Conservation (phyloP, 2,888 invertebrate species). For the Lissocephala sabroskyi region DNA sequence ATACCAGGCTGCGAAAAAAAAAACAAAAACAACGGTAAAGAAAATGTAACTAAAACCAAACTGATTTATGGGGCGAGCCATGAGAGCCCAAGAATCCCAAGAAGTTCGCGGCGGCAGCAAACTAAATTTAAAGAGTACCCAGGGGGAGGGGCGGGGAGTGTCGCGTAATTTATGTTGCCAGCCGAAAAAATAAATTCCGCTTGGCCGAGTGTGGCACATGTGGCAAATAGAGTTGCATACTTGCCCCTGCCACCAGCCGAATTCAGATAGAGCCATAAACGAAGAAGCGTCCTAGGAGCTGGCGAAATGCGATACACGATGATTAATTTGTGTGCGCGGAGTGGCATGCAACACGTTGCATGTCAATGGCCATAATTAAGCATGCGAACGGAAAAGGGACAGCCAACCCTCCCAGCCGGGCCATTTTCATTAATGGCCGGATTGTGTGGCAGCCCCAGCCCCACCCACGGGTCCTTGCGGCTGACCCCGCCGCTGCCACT, state of each 20-base stretch:
- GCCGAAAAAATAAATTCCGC: conserved; percentile 52
- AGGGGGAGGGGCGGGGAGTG: neutral
- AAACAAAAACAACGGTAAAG: conserved; percentile 15
- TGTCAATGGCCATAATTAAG: conserved; percentile 66
- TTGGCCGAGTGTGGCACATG: conserved; percentile 10
- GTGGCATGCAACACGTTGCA: conserved; percentile 55
- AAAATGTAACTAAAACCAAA: conserved; percentile 31
- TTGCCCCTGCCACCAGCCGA: neutral
- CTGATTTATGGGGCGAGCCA: conserved; percentile 32
- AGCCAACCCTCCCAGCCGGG: conserved; percentile 38
- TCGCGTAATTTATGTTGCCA: conserved; percentile 53
- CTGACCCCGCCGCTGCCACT: neutral
- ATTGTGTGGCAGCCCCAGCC: conserved; percentile 2
- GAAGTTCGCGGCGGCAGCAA: conserved; percentile 5
- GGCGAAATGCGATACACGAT: conserved; percentile 59
- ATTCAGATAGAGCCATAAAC: conserved; percentile 54
- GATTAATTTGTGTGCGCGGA: conserved; percentile 63
- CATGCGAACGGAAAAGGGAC: conserved; percentile 61
- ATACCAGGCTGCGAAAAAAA: conserved; percentile 1
- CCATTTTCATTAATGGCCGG: conserved; percentile 59
- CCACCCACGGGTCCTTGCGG: too few species aligned
- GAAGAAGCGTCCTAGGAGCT: conserved; percentile 25
- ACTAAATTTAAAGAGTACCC: conserved; percentile 55
- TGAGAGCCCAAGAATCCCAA: too few species aligned
- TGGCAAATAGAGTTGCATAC: conserved; percentile 15